Evolutionary conservation across 2,797 vertebrate genomes (phyloP).

Genomic region (Octomys mimax): DNA sequence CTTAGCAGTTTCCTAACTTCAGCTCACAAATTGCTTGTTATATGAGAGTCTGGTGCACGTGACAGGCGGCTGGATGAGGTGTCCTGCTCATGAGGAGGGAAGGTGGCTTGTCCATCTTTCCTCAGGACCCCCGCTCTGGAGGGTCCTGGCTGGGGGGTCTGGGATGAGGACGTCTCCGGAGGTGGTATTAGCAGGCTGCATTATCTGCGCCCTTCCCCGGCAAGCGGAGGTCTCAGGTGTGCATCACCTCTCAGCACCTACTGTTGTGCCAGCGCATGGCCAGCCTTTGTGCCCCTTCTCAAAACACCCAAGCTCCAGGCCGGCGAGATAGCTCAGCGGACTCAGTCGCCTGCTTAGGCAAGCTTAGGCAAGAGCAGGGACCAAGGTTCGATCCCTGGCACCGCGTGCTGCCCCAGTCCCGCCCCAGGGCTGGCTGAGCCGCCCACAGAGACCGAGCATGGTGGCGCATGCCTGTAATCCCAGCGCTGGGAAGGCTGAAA

Average conservation of each 20-base stretch:
- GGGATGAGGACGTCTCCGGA: neutral
- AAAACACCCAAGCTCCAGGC: neutral
- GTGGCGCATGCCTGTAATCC: too few relatives aligned
- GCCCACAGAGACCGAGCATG: too few relatives aligned
- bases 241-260: neutral
- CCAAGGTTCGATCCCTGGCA: too few relatives aligned
- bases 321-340: too few relatives aligned
- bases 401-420: too few relatives aligned
- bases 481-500: too few relatives aligned
- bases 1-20: neutral
- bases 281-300: neutral
- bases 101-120: neutral
- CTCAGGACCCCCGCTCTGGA: neutral
- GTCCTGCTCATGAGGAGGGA: neutral
- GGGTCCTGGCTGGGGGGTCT: neutral
- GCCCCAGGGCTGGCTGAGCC: too few relatives aligned
- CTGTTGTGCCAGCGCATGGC: neutral
- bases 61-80: neutral
- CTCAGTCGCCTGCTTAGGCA: too few relatives aligned
- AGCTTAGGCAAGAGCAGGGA: too few relatives aligned
- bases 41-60: neutral
- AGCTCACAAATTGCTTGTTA: neutral
- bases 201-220: neutral
- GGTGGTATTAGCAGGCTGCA: neutral
- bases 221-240: neutral